Evolutionary conservation across 2,797 vertebrate genomes (phyloP).

Genomic region (Sarcoramphus papa): DNA sequence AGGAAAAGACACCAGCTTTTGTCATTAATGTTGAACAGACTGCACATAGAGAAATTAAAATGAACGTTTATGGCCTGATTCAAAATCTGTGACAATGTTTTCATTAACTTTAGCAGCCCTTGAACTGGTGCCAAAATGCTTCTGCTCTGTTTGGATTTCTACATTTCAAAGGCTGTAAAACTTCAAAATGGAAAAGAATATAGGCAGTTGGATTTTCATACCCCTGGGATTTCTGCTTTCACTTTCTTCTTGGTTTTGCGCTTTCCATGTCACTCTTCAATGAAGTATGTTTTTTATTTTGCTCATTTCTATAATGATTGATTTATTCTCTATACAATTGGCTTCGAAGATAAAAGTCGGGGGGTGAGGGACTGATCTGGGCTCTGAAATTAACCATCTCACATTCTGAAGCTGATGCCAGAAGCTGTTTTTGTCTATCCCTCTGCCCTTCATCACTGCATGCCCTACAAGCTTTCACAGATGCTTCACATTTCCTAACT

Average conservation of each 20-base stretch:
- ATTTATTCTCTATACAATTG: slow-evolving; percentile 64
- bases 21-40: slow-evolving; percentile 14
- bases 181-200: slow-evolving; percentile 51
- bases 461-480: slow-evolving; percentile 64
- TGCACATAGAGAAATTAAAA: not conserved
- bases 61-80: slow-evolving; percentile 41
- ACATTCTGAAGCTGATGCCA: slow-evolving; percentile 98
- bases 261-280: slow-evolving; percentile 18
- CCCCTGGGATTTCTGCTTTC: slow-evolving; percentile 63
- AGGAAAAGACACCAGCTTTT: not conserved
- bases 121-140: slow-evolving; percentile 32
- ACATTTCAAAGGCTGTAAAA: slow-evolving; percentile 23
- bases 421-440: slow-evolving; percentile 86
- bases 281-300: slow-evolving; percentile 42
- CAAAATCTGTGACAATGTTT: slow-evolving; percentile 43
- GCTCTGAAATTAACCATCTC: slow-evolving; percentile 81
- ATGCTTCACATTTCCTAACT: slow-evolving; percentile 65
- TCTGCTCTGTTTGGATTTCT: slow-evolving; percentile 55
- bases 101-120: slow-evolving; percentile 44
- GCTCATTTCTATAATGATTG: slow-evolving; percentile 29
- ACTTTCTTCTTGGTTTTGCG: slow-evolving; percentile 45
- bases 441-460: slow-evolving; percentile 74
- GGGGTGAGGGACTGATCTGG: slow-evolving; percentile 51
- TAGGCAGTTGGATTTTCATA: slow-evolving; percentile 71
- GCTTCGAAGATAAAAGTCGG: slow-evolving; percentile 59